Evolutionary conservation across 2,797 vertebrate species (phyloP), one percentile per base, ranked within the genome.

Genomic region (Enteromius paludinosus): DNA sequence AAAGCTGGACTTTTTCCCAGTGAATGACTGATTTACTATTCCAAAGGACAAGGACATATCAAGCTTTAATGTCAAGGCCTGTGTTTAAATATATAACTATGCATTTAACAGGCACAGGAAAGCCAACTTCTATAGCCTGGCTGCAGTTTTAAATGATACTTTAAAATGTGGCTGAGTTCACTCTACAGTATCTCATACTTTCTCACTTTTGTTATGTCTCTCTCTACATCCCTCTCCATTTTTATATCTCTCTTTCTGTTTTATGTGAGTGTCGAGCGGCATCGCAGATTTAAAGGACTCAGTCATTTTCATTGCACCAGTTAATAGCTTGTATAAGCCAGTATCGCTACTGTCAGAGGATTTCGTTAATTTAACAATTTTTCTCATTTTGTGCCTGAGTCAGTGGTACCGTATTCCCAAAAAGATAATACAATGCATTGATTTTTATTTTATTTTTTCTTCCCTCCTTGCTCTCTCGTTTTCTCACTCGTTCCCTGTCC

Each of bases 401-500:
- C 66, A 43, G n/a, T 80, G 18, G 69, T 64, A 72, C 56, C n/a
- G 0, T 82, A 66, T 82, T 82, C 23, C 17, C 45, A 30, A 74
- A 82, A 82, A 66, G 68, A 72, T 81, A 75, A 74, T 74, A 66
- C 47, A 82, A 23, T 20, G 62, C 64, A 76, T 61, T 70, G 64
- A 59, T 70, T 69, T 83, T 45, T n/a, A n/a, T n/a, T 45, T 11
- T 83, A 30, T 30, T 30, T 43, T 45, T 83, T 33, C 54, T 43
- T 28, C 33, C 23, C 45, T 64, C 7, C 2, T 75, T 3, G 0
- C 23, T 61, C 18, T 61, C 11, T 54, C 2, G 2, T 56, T 45
- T 65, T 77, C 25, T 75, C 0, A 30, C 61, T 80, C 23, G 82
- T 83, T 82, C 69, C 54, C 23, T 90, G 59, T 91, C 14, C 86